These are phyloP conservation scores for Temnothorax longispinosus DNA, from an alignment of 1,140 invertebrate species.

Conservation along the genomic window DNA sequence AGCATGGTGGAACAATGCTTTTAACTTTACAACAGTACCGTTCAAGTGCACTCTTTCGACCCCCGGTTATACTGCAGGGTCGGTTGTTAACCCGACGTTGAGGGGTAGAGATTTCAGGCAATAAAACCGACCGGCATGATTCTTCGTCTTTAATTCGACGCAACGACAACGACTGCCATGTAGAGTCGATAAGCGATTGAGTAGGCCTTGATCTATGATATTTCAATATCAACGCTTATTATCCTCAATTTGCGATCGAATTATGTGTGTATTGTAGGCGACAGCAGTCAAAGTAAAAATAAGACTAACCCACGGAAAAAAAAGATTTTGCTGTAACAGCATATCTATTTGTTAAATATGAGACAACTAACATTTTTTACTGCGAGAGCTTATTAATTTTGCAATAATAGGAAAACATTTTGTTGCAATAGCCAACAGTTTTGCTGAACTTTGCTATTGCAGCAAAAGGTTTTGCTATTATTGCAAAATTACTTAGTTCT, in stretches of 20 bases:
- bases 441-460: no score
- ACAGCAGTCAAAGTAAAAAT: not conserved
- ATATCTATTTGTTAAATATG: no score
- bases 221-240: not conserved
- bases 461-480: no score
- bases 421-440: no score
- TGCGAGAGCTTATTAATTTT: no score
- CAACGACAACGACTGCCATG: not conserved
- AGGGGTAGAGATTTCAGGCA: conserved; percentile 17
- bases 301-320: not conserved
- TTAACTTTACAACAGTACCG: conserved; percentile 48
- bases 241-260: not conserved
- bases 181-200: not conserved
- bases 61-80: conserved; percentile 25
- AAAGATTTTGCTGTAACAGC: no score
- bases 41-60: conserved; percentile 25
- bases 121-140: conserved; percentile 26
- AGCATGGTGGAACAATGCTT: conserved; percentile 57
- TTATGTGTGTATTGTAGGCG: not conserved
- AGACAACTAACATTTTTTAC: no score
- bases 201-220: not conserved
- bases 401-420: no score
- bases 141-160: conserved; percentile 5
- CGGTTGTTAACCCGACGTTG: conserved; percentile 30
- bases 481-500: no score